Percentiles rank a stretch among this genome's conserved stretches.
These are phyloP conservation scores for Recurvirostra avosetta DNA, from an alignment of 2,113 vertebrate genomes.

Conservation along the genomic window DNA sequence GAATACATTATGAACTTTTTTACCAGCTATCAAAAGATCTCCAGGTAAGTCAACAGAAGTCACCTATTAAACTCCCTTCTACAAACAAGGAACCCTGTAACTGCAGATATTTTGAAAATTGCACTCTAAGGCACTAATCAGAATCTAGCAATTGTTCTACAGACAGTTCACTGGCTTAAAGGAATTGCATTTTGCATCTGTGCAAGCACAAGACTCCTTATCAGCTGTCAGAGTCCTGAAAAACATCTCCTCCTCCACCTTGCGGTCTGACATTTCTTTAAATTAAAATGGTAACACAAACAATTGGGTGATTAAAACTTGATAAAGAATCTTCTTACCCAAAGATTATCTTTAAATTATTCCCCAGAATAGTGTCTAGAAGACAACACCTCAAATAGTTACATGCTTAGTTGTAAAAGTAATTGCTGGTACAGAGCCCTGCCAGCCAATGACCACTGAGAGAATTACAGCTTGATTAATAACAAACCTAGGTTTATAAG, in stretches of 20 bases:
- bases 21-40: background rate
- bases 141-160: background rate
- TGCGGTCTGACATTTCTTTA: background rate
- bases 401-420: background rate
- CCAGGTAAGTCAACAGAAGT: background rate
- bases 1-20: background rate
- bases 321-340: background rate
- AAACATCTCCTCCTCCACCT: background rate
- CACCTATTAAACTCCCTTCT: background rate
- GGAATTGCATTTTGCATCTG: background rate
- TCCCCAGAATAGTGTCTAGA: background rate
- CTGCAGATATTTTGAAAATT: background rate
- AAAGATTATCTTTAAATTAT: background rate
- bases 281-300: background rate
- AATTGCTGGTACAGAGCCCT: background rate
- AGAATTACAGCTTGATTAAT: background rate
- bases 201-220: background rate
- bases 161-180: background rate
- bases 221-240: background rate
- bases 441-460: background rate
- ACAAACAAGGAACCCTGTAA: background rate
- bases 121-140: background rate
- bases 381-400: background rate
- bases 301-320: background rate
- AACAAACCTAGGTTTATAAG: background rate